Evolutionary conservation across 37 sponge, comb jelly and placozoan genomes (phyloP), one percentile per base, ranked within the genome.

Genomic region (Tethya wilhelma): DNA sequence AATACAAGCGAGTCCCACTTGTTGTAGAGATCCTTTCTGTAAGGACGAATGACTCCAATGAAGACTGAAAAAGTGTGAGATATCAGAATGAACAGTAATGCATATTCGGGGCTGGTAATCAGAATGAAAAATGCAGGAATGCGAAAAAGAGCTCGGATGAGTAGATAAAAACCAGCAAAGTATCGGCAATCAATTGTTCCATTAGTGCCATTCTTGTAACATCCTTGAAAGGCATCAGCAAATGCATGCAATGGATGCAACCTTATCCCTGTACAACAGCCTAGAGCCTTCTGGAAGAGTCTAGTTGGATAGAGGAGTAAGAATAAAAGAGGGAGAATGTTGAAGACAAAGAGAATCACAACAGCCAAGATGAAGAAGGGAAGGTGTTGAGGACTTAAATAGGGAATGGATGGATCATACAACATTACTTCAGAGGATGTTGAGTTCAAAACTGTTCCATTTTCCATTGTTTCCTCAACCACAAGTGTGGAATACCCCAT

Each of bases 181-280:
- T 78, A 78, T 23, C 79, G 79, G 42, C 34, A 65, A 29, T 78
- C 79, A 38, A 19, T 25, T 14, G 79, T 66, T 0, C 79, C 79
- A 78, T 78, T 44, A 8, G 79, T 78, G 14, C 79, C 79, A 78
- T 78, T 78, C 36, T 78, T 78, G 65, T 78, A 78, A 43, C 79
- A 78, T 2, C 79, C 79, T 30, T 78, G 42, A 29, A 78, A 78
- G 25, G 67, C 55, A 66, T 78, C 79, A 0, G 59, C 59, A 56
- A 74, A 74, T 31, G 74, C 57, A 57, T 31, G 74, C 37, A 78
- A 17, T 33, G 53, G 67, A 29, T 78, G 79, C 65, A 66, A 66
- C n/a, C 46, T 38, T 44, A 53, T 78, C 2, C 67, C 20, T n/a
- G 67, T 32, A 22, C 29, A 64, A 26, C 0, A 32, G 1, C 67